These are phyloP conservation scores for Erebia palarica DNA, from an alignment of 2,888 invertebrate species.

Conservation along the genomic window DNA sequence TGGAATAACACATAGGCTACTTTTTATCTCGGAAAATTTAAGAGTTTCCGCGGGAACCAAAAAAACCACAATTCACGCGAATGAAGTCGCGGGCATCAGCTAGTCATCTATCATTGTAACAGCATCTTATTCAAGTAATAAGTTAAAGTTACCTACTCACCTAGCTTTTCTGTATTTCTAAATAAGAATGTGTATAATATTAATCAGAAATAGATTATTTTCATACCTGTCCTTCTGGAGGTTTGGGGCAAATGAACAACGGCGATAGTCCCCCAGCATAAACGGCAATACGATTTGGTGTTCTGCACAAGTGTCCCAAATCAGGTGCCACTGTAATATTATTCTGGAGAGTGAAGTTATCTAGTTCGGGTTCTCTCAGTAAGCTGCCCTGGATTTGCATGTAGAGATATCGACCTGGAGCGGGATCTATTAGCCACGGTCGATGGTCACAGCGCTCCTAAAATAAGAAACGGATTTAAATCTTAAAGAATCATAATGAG, in stretches of 20 bases:
- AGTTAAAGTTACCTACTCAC: too few relatives aligned
- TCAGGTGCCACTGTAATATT: conserved; percentile 83
- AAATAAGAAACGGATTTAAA: conserved; percentile 43
- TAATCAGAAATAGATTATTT: neutral
- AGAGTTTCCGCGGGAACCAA: too few relatives aligned
- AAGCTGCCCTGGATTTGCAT: conserved; percentile 88
- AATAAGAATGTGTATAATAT: too few relatives aligned
- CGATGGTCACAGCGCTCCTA: conserved; percentile 91
- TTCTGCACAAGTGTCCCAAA: conserved; percentile 84
- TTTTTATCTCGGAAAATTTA: too few relatives aligned
- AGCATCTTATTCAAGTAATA: too few relatives aligned
- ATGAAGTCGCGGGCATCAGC: too few relatives aligned
- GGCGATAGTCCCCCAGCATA: conserved; percentile 87
- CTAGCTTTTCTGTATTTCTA: too few relatives aligned
- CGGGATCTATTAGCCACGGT: conserved; percentile 91
- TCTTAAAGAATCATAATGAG: neutral
- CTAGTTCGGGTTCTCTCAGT: conserved; percentile 73
- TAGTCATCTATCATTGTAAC: too few relatives aligned
- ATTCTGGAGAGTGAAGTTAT: conserved; percentile 78
- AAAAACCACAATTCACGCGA: too few relatives aligned
- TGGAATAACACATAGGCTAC: too few relatives aligned
- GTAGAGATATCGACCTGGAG: conserved; percentile 89
- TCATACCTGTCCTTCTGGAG: conserved; percentile 61
- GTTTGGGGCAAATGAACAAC: conserved; percentile 83
- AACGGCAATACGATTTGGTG: conserved; percentile 89